Conservation (phyloP, 2,797 vertebrate genomes). For the Chiroxiphia lanceolata region DNA sequence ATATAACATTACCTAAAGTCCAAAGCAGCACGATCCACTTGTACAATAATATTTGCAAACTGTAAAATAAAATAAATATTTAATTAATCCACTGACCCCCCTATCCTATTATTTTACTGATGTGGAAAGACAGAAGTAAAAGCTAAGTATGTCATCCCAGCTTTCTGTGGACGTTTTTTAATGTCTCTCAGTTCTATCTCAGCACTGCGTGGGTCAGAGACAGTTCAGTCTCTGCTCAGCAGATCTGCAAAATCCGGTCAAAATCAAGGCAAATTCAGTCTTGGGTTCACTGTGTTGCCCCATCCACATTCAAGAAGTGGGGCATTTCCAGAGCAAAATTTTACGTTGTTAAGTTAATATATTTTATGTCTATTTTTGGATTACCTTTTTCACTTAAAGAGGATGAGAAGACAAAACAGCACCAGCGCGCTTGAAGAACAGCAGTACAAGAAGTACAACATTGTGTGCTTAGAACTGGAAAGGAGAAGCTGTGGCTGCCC, state of each 20-base stretch:
- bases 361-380: not conserved
- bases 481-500: not conserved
- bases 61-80: slow-evolving; percentile 59
- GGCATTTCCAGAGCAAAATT: not conserved
- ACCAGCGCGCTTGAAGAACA: not conserved
- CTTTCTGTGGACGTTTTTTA: slow-evolving; percentile 43
- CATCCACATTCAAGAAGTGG: not conserved
- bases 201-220: slow-evolving; percentile 1
- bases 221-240: slow-evolving; percentile 7
- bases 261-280: not conserved
- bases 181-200: not conserved
- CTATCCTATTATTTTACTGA: slow-evolving; percentile 50
- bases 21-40: not conserved
- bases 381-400: not conserved
- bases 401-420: not conserved
- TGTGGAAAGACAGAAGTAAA: slow-evolving; percentile 46
- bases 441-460: accelerated
- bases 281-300: not conserved
- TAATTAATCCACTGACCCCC: slow-evolving; percentile 54
- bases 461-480: not conserved
- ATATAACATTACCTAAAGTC: not conserved
- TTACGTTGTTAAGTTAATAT: accelerated
- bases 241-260: not conserved
- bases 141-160: slow-evolving; percentile 1
- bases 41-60: not conserved